Base-by-base conservation (phyloP, 1,140 invertebrate species). In the Drosophila aff. region DNA sequence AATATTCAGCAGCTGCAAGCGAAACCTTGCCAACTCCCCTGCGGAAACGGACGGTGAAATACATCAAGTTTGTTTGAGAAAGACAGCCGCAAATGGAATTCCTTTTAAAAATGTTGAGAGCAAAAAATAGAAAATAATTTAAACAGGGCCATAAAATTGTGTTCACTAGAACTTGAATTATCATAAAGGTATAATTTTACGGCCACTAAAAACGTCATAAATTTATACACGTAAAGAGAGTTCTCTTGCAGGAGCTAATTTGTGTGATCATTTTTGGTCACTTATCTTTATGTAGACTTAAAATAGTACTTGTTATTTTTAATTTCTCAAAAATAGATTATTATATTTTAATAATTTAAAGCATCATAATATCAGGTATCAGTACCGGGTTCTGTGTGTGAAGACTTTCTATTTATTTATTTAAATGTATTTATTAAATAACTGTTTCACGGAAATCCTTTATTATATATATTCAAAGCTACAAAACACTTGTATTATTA, bases 1-100 rank as follows among this genome's bases (percentile, higher is more conserved):
- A 73, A 61, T 52, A 59, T 38, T 50, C n/a, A 36, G 40, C 69
- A 72, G 69, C 67, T 73, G 69, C 11, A 46, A 43, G 15, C 21
- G 28, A 26, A 23, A 61, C 38, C 21, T 68, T 55, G 44, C 16
- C 26, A 73, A 60, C 46, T 72, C 68, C 71, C 71, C 67, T 15
- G 46, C n/a, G 71, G 67, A 28, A 41, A 41, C 21, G 28, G 49
- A 18, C 41, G 23, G 26, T 21, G 33, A 72, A 72, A 72, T 73
- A 41, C 66, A 60, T 73, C 52, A 72, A 73, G 36, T 50, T 60
- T 59, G 43, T 59, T 58, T 47, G 63, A 23, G 23, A 71, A 68
- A 26, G 50, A 28, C 49, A 55, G n/a, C 23, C 33, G 33, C 40
- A 31, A 26, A 28, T 40, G 33, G 47, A 71, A 44, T 40, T 53